Conservation (phyloP, 2,797 vertebrate genomes). For the Sitta carolinensis region DNA sequence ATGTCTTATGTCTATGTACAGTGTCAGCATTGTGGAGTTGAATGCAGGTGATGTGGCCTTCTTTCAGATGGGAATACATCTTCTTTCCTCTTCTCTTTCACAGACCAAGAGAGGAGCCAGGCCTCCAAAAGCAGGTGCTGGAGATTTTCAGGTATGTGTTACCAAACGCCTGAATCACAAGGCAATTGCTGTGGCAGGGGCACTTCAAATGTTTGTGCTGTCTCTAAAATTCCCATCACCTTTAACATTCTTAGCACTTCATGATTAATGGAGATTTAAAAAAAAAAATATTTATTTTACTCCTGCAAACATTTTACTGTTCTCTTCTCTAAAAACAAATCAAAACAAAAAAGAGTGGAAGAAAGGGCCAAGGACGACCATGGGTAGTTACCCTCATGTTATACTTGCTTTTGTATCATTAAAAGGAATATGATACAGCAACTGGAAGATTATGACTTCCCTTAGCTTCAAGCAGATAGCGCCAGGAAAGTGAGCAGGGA, state of each 20-base stretch:
- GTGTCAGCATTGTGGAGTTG: not conserved
- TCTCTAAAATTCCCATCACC: not conserved
- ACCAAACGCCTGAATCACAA: not conserved
- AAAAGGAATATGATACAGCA: not conserved
- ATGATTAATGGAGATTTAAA: not conserved
- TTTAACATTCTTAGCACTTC: not conserved
- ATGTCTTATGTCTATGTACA: not conserved
- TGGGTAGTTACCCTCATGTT: not conserved
- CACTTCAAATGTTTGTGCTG: not conserved
- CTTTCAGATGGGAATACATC: not conserved
- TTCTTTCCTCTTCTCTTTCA: not conserved
- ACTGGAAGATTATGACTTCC: conserved; percentile 10
- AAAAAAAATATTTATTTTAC: not conserved
- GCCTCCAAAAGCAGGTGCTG: not conserved
- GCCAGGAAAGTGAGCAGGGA: conserved; percentile 4
- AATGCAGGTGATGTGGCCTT: not conserved
- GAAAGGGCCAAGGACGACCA: not conserved
- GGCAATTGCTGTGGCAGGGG: not conserved
- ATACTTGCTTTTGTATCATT: not conserved
- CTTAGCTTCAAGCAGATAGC: conserved; percentile 22
- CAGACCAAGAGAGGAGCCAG: not conserved
- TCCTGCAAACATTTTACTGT: not conserved
- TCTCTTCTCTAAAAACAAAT: not conserved
- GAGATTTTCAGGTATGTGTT: conserved; percentile 16
- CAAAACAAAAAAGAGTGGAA: not conserved